These are phyloP conservation scores for Cryptomyrus ogoouensis DNA, from an alignment of 2,113 vertebrate species.

Conservation along the genomic window DNA sequence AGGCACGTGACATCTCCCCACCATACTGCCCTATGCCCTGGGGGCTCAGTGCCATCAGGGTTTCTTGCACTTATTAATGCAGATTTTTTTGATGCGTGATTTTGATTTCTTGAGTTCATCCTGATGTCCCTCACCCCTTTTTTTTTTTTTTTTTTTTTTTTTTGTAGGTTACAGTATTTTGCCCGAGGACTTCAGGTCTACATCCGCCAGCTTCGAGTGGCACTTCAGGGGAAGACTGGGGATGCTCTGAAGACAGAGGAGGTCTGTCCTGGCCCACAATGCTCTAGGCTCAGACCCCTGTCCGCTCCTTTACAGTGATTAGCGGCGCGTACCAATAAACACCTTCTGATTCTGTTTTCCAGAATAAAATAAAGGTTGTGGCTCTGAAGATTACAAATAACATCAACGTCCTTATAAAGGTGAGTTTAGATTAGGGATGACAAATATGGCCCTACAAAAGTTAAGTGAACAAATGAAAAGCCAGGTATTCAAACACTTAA, in stretches of 20 bases:
- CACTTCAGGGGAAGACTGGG: constrained; percentile 92
- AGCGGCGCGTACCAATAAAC: neutral
- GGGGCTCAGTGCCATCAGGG: neutral
- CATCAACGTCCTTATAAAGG: constrained; percentile 98
- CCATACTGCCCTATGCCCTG: neutral
- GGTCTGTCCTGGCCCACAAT: constrained; percentile 51
- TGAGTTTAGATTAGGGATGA: constrained; percentile 36
- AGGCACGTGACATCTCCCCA: constrained; percentile 58
- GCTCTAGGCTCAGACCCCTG: neutral
- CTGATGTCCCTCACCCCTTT: neutral
- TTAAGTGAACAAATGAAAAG: neutral
- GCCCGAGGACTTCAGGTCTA: constrained; percentile 94
- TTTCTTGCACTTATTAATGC: neutral
- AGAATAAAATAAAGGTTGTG: constrained; percentile 99
- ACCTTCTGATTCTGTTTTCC: constrained; percentile 34
- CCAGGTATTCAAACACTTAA: neutral
- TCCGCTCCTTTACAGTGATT: neutral
- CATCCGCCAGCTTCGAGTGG: constrained; percentile 89
- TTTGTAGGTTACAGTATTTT: constrained; percentile 87
- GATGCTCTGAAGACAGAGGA: constrained; percentile 98
- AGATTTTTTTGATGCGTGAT: no score
- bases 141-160: neutral
- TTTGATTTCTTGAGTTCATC: neutral
- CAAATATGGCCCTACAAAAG: neutral
- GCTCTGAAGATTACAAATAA: constrained; percentile 99